Conservation (phyloP, 2,888 invertebrate species). For the Oscheius sp. region DNA sequence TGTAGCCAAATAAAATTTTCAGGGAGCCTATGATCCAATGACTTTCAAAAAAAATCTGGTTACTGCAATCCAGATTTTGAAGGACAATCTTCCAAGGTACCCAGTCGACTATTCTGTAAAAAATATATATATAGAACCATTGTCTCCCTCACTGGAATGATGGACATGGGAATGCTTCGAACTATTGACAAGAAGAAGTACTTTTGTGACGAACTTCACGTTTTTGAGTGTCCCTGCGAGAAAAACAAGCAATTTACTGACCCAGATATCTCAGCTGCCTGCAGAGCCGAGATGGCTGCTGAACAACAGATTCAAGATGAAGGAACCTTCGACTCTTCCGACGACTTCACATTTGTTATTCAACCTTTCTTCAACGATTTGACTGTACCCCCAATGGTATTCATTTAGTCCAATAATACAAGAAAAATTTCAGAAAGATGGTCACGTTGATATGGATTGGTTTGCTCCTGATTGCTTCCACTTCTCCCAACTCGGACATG, state of each 20-base stretch:
- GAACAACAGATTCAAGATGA: constrained; percentile 46
- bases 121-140: constrained; percentile 38
- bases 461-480: constrained; percentile 64
- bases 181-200: constrained; percentile 52
- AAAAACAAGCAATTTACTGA: constrained; percentile 50
- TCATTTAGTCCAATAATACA: background rate
- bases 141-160: constrained; percentile 60
- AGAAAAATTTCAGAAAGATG: constrained; percentile 36
- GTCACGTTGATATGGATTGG: constrained; percentile 51
- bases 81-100: constrained; percentile 55
- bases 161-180: constrained; percentile 59
- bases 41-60: constrained; percentile 50
- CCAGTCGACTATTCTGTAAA: too few species aligned
- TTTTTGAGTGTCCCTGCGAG: constrained; percentile 56
- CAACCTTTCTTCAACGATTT: constrained; percentile 61
- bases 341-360: constrained; percentile 59
- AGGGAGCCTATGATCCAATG: constrained; percentile 40
- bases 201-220: constrained; percentile 57
- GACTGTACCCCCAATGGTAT: constrained; percentile 42
- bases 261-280: constrained; percentile 47
- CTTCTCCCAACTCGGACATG: constrained; percentile 55
- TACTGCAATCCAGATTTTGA: constrained; percentile 51
- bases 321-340: constrained; percentile 55
- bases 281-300: constrained; percentile 52
- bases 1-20: background rate